phyloP scores from a whole-genome alignment of 1,140 invertebrate genomes.

The Chelonus insularis region DNA sequence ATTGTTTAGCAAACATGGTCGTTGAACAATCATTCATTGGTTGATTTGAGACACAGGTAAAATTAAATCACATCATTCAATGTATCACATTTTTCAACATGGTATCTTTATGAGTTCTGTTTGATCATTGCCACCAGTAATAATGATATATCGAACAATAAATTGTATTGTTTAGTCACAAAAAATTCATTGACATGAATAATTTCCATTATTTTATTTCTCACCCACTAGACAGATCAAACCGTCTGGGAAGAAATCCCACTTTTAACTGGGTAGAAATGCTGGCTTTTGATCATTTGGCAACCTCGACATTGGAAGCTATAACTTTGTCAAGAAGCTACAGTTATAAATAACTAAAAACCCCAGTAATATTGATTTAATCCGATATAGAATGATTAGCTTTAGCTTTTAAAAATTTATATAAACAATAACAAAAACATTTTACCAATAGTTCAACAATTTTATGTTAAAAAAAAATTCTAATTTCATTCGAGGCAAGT shows the following conservation, averaged over 20 bases:
- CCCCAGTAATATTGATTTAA: not conserved
- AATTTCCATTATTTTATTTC: not conserved
- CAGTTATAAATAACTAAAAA: constrained; percentile 11
- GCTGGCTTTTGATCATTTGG: constrained; percentile 12
- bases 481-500: constrained; percentile 16
- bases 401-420: too few species aligned
- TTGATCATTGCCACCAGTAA: too few species aligned
- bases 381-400: not conserved
- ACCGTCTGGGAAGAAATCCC: not conserved
- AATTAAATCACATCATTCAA: not conserved
- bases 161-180: not conserved
- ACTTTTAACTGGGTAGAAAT: constrained; percentile 1
- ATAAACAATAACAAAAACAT: too few species aligned
- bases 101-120: too few species aligned
- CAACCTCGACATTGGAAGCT: constrained; percentile 11
- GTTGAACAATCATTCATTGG: not conserved
- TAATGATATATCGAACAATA: too few species aligned
- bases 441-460: not conserved
- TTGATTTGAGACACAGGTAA: too few species aligned
- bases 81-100: too few species aligned
- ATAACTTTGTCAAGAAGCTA: not conserved
- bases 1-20: constrained; percentile 39
- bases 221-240: not conserved
- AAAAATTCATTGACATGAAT: too few species aligned
- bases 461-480: not conserved